Conservation (phyloP, 2,797 vertebrate species). For the Discoglossus pictus region DNA sequence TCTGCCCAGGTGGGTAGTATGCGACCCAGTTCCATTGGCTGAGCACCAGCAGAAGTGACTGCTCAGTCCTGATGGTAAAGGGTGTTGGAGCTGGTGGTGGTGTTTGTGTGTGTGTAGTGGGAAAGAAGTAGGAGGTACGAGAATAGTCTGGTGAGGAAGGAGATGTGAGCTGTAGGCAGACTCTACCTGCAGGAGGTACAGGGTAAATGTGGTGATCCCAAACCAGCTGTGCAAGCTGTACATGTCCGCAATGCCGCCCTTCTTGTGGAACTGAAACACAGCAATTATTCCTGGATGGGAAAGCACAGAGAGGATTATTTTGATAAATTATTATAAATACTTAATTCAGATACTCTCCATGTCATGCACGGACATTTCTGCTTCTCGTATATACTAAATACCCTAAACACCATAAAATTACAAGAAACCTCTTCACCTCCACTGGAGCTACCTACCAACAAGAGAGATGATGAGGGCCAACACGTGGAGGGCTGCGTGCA, state of each 20-base stretch:
- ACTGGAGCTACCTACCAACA: conserved; percentile 74
- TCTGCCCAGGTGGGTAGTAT: no score
- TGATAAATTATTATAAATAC: no score
- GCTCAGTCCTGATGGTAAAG: no score
- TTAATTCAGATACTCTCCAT: not conserved
- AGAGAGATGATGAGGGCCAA: conserved; percentile 81
- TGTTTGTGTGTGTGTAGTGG: not conserved
- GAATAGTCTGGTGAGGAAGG: no score
- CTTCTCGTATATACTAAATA: no score
- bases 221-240: conserved; percentile 96
- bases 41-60: no score
- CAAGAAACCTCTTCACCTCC: not conserved
- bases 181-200: conserved; percentile 86
- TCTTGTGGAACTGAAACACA: conserved; percentile 82
- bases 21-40: no score
- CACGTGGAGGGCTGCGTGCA: conserved; percentile 85
- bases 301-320: not conserved
- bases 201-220: conserved; percentile 75
- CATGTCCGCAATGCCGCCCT: conserved; percentile 74
- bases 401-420: not conserved
- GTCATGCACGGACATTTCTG: no score
- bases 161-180: not conserved
- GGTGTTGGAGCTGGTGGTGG: not conserved
- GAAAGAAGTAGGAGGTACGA: not conserved
- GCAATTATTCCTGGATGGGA: conserved; percentile 79